phyloP scores from a whole-genome alignment of 2,113 vertebrate species.

The Rynchops niger region DNA sequence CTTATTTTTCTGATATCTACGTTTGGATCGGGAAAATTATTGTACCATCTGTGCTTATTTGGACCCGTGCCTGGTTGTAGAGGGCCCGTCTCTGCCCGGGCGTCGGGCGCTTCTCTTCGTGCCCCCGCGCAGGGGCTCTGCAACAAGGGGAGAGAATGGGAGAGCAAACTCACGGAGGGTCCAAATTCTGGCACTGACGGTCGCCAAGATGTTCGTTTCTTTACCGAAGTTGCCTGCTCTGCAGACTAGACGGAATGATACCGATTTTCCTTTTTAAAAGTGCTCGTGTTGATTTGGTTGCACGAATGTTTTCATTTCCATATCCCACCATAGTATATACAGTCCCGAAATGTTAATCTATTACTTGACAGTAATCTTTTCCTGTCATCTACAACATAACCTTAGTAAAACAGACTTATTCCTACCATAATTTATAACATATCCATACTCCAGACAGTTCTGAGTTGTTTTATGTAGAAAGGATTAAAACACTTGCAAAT shows the following conservation, averaged over 20 bases:
- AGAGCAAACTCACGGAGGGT: not conserved
- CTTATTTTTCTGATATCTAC: not conserved
- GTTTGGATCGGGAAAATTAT: not conserved
- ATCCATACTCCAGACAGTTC: not conserved
- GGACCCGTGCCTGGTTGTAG: not conserved
- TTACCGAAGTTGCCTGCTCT: not conserved
- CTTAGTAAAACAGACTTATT: not conserved
- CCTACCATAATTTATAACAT: not conserved
- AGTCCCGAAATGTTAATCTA: not conserved
- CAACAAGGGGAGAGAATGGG: not conserved
- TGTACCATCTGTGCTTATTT: not conserved
- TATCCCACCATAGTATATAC: not conserved
- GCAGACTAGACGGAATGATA: not conserved
- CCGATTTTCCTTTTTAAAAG: not conserved
- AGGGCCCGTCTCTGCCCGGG: not conserved
- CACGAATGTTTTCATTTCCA: not conserved
- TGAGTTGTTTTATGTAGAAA: slow-evolving; percentile 5
- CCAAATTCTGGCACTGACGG: not conserved
- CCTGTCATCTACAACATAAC: not conserved
- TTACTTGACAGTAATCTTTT: slow-evolving; percentile 2
- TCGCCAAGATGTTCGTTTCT: not conserved
- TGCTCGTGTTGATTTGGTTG: not conserved
- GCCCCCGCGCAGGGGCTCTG: fast-evolving
- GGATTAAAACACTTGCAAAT: slow-evolving; percentile 49
- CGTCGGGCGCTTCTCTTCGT: not conserved